A percentile compares a stretch with the other conserved stretches of the same genome.
phyloP scores from a whole-genome alignment of 2,113 vertebrate species.

The Origma solitaria region DNA sequence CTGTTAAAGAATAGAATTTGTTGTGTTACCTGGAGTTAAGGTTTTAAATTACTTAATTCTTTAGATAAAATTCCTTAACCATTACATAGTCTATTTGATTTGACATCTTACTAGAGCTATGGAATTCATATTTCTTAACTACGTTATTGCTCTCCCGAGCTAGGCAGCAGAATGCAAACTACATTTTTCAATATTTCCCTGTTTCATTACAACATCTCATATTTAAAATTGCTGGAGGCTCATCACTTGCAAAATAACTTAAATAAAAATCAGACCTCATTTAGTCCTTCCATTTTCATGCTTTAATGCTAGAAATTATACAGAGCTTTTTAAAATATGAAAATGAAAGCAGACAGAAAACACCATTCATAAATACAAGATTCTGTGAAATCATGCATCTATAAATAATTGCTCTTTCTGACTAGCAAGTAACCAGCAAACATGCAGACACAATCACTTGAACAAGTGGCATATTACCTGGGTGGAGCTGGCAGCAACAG shows the following conservation, averaged over 20 bases:
- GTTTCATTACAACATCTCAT: not conserved
- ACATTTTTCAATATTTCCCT: not conserved
- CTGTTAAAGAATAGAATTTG: not conserved
- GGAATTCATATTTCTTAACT: not conserved
- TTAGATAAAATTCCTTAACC: not conserved
- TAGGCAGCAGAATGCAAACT: not conserved
- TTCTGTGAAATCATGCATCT: not conserved
- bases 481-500: conserved; percentile 79
- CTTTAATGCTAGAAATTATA: not conserved
- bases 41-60: not conserved
- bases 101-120: not conserved
- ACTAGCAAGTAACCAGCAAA: conserved; percentile 26
- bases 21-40: not conserved
- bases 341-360: conserved; percentile 25
- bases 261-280: not conserved
- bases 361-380: not conserved
- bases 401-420: not conserved
- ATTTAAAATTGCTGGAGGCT: not conserved
- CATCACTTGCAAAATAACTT: not conserved
- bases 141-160: not conserved
- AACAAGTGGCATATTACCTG: conserved; percentile 86
- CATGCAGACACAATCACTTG: conserved; percentile 47
- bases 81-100: not conserved
- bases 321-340: not conserved
- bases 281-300: not conserved